Conservation (phyloP, 2,797 vertebrate species). For the Phyllotis vaccarum region DNA sequence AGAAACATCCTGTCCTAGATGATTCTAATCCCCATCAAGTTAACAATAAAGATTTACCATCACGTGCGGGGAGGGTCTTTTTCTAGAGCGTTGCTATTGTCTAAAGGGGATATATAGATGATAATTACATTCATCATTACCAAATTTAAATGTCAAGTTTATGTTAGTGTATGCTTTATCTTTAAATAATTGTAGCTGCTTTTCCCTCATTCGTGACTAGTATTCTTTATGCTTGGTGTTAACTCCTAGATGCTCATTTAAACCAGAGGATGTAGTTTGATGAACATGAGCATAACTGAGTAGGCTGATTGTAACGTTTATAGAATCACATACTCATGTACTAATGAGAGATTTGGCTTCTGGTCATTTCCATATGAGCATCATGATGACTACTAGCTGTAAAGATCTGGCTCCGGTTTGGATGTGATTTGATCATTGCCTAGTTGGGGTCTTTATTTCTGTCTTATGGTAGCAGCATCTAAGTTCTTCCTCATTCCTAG, state of each 20-base stretch:
- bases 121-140: background rate
- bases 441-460: background rate
- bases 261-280: background rate
- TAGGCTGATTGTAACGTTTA: background rate
- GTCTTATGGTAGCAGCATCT: background rate
- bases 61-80: background rate
- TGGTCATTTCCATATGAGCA: background rate
- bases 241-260: conserved; percentile 17
- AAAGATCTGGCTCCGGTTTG: background rate
- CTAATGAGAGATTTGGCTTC: background rate
- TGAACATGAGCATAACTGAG: background rate
- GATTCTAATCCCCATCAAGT: background rate
- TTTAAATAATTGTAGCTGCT: conserved; percentile 38
- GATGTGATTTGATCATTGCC: background rate
- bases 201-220: background rate
- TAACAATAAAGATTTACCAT: background rate
- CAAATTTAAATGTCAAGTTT: conserved; percentile 5
- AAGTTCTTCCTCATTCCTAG: background rate
- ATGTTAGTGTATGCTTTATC: conserved; percentile 11
- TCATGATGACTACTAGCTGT: background rate
- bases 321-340: background rate
- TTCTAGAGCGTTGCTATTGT: conserved; percentile 12
- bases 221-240: conserved; percentile 17
- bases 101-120: background rate
- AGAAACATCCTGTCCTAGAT: background rate